Percentiles rank a stretch among this genome's conserved stretches.
phyloP scores from a whole-genome alignment of 2,888 invertebrate genomes.

The Dusona sp. region DNA sequence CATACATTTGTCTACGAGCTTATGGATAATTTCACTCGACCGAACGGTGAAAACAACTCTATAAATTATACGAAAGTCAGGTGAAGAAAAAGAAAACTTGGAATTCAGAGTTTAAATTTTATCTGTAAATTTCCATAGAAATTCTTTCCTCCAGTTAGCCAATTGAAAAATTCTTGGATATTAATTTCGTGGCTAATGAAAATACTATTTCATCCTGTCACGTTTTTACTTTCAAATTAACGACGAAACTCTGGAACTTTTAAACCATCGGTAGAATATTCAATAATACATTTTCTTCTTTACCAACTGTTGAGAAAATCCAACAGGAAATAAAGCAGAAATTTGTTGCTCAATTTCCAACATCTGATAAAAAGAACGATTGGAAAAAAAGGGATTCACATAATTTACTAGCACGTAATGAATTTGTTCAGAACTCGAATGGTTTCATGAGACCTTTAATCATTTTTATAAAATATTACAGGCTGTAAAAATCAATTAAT shows the following conservation, averaged over 20 bases:
- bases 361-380: background rate
- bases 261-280: background rate
- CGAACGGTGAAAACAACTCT: conserved; percentile 60
- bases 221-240: background rate
- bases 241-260: background rate
- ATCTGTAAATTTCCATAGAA: background rate
- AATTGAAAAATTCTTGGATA: background rate
- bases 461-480: background rate
- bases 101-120: background rate
- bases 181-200: background rate
- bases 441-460: background rate
- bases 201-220: background rate
- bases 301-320: background rate
- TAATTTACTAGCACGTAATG: background rate
- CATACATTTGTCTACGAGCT: conserved; percentile 42
- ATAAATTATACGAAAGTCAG: conserved; percentile 55
- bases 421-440: background rate
- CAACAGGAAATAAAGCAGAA: background rate
- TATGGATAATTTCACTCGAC: conserved; percentile 59
- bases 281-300: background rate
- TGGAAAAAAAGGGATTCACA: background rate
- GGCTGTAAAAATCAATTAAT: conserved; percentile 31
- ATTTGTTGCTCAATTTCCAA: background rate
- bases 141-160: background rate
- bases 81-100: conserved; percentile 18